Evolutionary conservation across 2,113 vertebrate species (phyloP).

Genomic region (Microtus oregoni): DNA sequence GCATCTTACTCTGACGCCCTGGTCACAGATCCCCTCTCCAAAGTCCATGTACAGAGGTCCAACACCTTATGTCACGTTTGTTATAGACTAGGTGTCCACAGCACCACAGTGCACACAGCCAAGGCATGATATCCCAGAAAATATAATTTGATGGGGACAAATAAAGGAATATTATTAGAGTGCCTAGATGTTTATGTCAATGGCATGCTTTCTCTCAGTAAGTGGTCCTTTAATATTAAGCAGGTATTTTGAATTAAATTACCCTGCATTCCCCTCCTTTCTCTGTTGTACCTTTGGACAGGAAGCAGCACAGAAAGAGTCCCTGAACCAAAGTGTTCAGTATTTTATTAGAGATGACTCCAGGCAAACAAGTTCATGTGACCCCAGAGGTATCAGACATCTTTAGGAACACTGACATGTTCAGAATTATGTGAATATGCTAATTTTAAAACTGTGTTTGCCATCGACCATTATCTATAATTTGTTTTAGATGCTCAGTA

Average conservation of each 20-base stretch:
- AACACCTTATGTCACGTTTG: not conserved
- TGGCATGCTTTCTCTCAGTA: not conserved
- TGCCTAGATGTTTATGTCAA: not conserved
- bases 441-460: not conserved
- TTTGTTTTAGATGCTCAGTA: not conserved
- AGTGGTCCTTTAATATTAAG: conserved; percentile 20
- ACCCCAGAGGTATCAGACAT: not conserved
- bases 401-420: not conserved
- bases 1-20: conserved; percentile 27
- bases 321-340: not conserved
- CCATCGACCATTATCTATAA: not conserved
- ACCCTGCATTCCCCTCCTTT: not conserved
- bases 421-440: not conserved
- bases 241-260: conserved; percentile 24
- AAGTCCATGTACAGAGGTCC: not conserved
- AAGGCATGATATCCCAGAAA: not conserved
- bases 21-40: not conserved
- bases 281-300: not conserved
- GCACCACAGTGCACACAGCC: not conserved
- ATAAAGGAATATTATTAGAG: not conserved
- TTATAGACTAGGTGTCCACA: not conserved
- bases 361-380: not conserved
- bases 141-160: not conserved
- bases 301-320: not conserved
- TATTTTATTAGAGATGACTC: not conserved